Evolutionary conservation across 2,797 vertebrate species (phyloP).

Genomic region (Neopelma chrysocephalum): DNA sequence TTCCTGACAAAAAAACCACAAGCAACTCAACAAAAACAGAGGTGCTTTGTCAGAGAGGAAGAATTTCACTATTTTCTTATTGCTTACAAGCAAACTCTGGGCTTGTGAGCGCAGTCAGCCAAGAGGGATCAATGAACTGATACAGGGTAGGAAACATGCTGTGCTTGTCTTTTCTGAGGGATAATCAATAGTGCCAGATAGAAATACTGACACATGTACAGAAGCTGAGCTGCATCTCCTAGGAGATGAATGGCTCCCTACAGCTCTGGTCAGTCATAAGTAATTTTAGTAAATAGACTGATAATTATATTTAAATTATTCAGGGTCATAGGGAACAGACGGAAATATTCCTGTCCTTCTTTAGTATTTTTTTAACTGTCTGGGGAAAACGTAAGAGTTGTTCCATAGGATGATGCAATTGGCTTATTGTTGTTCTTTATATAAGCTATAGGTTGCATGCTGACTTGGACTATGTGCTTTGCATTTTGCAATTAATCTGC

Average conservation of each 20-base stretch:
- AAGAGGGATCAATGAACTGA: not conserved
- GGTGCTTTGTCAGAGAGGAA: not conserved
- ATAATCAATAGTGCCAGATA: not conserved
- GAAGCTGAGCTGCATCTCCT: not conserved
- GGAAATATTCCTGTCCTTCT: not conserved
- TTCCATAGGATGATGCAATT: not conserved
- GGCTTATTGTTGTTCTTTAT: not conserved
- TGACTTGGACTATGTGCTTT: not conserved
- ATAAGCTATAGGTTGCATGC: not conserved
- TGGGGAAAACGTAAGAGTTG: not conserved
- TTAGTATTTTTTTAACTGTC: not conserved
- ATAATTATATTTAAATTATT: not conserved
- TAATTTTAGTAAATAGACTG: not conserved
- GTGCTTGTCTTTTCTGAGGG: not conserved
- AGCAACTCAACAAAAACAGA: not conserved
- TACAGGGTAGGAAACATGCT: not conserved
- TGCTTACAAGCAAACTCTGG: not conserved
- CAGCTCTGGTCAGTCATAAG: not conserved
- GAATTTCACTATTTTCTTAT: not conserved
- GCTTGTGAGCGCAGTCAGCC: not conserved
- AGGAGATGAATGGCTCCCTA: not conserved
- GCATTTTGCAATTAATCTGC: not conserved
- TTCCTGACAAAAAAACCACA: not conserved
- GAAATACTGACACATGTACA: not conserved
- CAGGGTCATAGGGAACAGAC: not conserved